phyloP scores from a whole-genome alignment of 2,888 invertebrate species.

The Altica lythri region DNA sequence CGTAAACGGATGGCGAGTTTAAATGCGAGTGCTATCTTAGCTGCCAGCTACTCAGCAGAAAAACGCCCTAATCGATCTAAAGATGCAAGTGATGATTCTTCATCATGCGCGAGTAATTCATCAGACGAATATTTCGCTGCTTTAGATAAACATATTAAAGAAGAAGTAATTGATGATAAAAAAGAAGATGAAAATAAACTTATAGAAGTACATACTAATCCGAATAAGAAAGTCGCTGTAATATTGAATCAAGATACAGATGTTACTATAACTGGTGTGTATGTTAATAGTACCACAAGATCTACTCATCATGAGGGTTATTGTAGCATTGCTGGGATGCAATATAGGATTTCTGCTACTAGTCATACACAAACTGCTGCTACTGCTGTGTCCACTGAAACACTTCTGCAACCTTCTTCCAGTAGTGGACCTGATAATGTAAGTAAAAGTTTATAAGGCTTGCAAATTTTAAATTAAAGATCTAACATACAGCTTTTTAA shows the following conservation, averaged over 20 bases:
- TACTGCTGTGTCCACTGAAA: constrained; percentile 75
- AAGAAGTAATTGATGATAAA: constrained; percentile 57
- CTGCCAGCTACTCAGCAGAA: constrained; percentile 80
- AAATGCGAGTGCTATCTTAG: constrained; percentile 87
- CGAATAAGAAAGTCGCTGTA: constrained; percentile 70
- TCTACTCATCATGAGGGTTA: constrained; percentile 80
- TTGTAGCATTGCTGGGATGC: constrained; percentile 83
- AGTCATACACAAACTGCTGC: constrained; percentile 86
- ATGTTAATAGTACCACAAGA: constrained; percentile 74
- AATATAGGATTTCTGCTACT: constrained; percentile 85
- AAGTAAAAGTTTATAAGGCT: constrained; percentile 44
- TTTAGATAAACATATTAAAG: constrained; percentile 56
- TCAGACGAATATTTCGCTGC: constrained; percentile 60
- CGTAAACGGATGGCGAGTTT: constrained; percentile 90
- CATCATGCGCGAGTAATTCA: constrained; percentile 58
- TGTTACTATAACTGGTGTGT: constrained; percentile 86
- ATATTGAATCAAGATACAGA: constrained; percentile 86
- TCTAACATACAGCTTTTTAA: no score
- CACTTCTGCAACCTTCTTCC: constrained; percentile 53
- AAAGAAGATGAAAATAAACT: constrained; percentile 59
- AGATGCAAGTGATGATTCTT: constrained; percentile 61
- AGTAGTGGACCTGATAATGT: constrained; percentile 53
- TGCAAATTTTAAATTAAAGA: no score
- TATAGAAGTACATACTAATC: constrained; percentile 54
- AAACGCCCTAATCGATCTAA: constrained; percentile 62